Conservation (phyloP, 2,113 vertebrate species). For the Syrmaticus mikado region DNA sequence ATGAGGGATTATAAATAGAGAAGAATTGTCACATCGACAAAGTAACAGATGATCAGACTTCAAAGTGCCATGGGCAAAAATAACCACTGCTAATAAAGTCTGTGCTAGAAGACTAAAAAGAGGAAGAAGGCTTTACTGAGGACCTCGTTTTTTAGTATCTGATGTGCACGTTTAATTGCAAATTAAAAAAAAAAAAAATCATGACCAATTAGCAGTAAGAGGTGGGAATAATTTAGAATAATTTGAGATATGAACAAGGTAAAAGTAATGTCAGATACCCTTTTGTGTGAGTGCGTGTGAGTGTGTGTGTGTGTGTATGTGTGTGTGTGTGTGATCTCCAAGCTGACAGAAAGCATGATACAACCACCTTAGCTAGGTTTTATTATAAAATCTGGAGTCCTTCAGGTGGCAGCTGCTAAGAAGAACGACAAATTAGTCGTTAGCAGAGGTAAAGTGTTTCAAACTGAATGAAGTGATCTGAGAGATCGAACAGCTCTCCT, state of each 20-base stretch:
- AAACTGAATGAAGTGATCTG: rapidly evolving
- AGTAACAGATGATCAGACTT: not conserved
- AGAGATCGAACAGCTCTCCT: no score
- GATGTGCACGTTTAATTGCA: not conserved
- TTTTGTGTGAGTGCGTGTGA: no score
- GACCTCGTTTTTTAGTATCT: not conserved
- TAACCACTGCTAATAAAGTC: not conserved
- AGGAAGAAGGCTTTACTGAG: not conserved
- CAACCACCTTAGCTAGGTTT: not conserved
- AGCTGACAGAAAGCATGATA: not conserved
- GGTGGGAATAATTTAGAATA: not conserved
- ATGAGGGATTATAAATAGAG: not conserved
- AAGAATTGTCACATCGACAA: not conserved
- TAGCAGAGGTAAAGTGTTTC: not conserved
- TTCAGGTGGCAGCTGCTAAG: rapidly evolving
- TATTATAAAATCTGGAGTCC: not conserved
- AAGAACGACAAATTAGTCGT: not conserved
- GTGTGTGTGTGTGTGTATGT: no score
- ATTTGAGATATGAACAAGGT: not conserved
- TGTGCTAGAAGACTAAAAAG: not conserved
- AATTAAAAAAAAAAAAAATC: not conserved
- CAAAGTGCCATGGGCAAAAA: not conserved
- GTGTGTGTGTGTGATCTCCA: not conserved
- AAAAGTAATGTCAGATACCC: not conserved
- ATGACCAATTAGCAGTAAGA: not conserved